Conservation (phyloP, 1,140 invertebrate genomes). For the Hylaeus anthracinus region DNA sequence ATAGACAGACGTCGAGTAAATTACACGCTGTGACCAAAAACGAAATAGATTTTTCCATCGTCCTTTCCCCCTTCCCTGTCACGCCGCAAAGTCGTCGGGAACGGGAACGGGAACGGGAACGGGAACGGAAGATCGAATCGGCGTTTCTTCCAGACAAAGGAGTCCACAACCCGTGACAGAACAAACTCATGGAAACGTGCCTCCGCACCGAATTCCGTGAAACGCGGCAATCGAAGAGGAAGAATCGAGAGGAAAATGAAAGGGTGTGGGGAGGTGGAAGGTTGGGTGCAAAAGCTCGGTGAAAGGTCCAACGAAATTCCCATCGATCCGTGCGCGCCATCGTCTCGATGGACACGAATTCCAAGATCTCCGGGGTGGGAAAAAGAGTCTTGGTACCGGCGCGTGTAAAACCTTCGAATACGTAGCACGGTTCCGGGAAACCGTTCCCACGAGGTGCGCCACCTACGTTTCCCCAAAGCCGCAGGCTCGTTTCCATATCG, state of each 20-base stretch:
- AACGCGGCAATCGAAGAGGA: slow-evolving; percentile 27
- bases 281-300: not conserved
- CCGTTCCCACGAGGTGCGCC: not conserved
- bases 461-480: not conserved
- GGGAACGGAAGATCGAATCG: not conserved
- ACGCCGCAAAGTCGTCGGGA: not conserved
- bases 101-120: too few species aligned
- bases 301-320: slow-evolving; percentile 6
- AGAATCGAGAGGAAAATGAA: slow-evolving; percentile 2
- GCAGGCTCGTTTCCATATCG: slow-evolving; percentile 26
- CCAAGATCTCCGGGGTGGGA: not conserved
- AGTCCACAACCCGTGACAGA: not conserved
- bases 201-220: not conserved
- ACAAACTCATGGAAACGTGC: not conserved
- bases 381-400: not conserved
- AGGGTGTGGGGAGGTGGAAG: not conserved
- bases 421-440: not conserved
- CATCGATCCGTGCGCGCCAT: not conserved
- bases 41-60: too few species aligned
- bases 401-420: not conserved
- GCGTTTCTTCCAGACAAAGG: not conserved
- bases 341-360: not conserved
- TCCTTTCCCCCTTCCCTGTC: too few species aligned
- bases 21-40: too few species aligned
- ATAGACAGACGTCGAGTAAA: too few species aligned